Conservation (phyloP, 2,888 invertebrate species). For the Bembecia ichneumoniformis region DNA sequence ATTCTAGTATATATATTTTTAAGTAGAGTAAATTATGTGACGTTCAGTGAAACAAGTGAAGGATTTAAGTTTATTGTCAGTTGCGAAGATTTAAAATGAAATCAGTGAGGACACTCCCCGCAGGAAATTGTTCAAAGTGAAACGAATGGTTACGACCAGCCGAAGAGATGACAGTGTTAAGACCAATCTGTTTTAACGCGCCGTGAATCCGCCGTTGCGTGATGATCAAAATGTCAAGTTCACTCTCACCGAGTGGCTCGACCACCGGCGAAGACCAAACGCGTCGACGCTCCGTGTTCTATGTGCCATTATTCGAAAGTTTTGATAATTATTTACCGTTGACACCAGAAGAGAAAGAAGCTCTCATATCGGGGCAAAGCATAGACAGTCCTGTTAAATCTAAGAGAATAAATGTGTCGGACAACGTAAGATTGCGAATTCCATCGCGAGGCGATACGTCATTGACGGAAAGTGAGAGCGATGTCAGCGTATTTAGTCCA, state of each 20-base stretch:
- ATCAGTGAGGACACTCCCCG: slow-evolving; percentile 26
- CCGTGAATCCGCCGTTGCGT: slow-evolving; percentile 44
- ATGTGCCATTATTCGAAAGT: slow-evolving; percentile 78
- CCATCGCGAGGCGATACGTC: slow-evolving; percentile 48
- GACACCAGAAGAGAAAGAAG: slow-evolving; percentile 59
- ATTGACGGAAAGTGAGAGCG: slow-evolving; percentile 62
- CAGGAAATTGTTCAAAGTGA: slow-evolving; percentile 40
- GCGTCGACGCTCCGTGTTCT: slow-evolving; percentile 81
- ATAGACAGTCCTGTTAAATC: slow-evolving; percentile 33
- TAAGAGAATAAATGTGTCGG: slow-evolving; percentile 43
- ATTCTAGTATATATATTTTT: not conserved
- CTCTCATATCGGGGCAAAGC: slow-evolving; percentile 48
- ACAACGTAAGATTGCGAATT: slow-evolving; percentile 36
- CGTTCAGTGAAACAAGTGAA: slow-evolving; percentile 10
- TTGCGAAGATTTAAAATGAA: slow-evolving; percentile 41
- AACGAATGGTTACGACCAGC: slow-evolving; percentile 50
- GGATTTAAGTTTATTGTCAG: slow-evolving; percentile 27
- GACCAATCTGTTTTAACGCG: slow-evolving; percentile 43
- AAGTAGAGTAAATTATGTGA: not conserved
- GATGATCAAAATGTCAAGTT: slow-evolving; percentile 49
- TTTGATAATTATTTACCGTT: slow-evolving; percentile 73
- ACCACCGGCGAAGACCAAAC: slow-evolving; percentile 62
- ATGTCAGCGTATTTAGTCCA: slow-evolving; percentile 54
- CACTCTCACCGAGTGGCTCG: slow-evolving; percentile 41
- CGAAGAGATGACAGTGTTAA: slow-evolving; percentile 35